phyloP scores from a whole-genome alignment of 2,888 invertebrate species.

The Diplazon laetatorius region DNA sequence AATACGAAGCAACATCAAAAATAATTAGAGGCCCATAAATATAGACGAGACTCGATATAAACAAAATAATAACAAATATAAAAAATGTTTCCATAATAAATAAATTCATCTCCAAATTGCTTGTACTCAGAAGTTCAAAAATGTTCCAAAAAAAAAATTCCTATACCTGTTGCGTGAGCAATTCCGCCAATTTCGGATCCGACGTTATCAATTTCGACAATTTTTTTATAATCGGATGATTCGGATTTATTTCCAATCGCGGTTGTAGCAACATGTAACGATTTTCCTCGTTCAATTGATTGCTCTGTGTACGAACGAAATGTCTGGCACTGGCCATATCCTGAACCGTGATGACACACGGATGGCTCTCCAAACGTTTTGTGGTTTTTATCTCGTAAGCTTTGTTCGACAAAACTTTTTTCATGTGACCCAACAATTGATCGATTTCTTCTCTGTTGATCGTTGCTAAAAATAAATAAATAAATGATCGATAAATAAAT shows the following conservation, averaged over 20 bases:
- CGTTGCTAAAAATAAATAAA: constrained; percentile 85
- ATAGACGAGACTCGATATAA: too few species aligned
- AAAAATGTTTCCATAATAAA: too few species aligned
- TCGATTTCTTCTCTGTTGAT: constrained; percentile 90
- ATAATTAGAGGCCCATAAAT: too few species aligned
- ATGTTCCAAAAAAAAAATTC: too few species aligned
- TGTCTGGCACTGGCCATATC: constrained; percentile 99
- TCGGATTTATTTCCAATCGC: constrained; percentile 96
- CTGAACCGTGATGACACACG: constrained; percentile 96
- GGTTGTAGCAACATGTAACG: constrained; percentile 94
- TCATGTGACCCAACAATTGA: constrained; percentile 91
- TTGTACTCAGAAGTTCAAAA: too few species aligned
- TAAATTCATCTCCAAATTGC: too few species aligned
- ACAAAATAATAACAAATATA: too few species aligned
- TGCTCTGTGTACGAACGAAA: constrained; percentile 95
- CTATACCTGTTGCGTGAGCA: constrained; percentile 91
- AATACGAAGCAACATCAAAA: too few species aligned
- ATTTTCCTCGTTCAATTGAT: constrained; percentile 91
- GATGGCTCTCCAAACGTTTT: constrained; percentile 92
- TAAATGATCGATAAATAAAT: too few species aligned
- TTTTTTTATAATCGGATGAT: constrained; percentile 95
- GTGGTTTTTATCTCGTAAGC: constrained; percentile 93
- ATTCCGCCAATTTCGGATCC: constrained; percentile 91
- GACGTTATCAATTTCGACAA: constrained; percentile 88
- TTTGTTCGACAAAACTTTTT: constrained; percentile 89